Evolutionary conservation across 2,888 invertebrate genomes (phyloP).

Genomic region (Eulithis testata): DNA sequence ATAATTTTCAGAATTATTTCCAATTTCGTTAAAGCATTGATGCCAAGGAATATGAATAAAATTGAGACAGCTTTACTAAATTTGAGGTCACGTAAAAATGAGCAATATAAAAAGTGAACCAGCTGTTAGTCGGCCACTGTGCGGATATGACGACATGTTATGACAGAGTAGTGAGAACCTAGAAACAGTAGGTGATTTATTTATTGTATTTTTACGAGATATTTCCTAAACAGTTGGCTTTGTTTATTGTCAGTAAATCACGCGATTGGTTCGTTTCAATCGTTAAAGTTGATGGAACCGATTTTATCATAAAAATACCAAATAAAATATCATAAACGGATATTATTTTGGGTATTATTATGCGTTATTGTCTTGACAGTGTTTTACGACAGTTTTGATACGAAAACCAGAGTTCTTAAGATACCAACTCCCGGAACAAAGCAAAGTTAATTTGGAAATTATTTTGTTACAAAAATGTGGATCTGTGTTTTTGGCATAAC

Average conservation of each 20-base stretch:
- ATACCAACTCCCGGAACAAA: neutral
- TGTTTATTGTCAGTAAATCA: conserved; percentile 29
- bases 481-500: too few relatives aligned
- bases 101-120: neutral
- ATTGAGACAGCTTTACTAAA: too few relatives aligned
- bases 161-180: conserved; percentile 16
- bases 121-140: conserved; percentile 4
- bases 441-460: too few relatives aligned
- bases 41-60: too few relatives aligned
- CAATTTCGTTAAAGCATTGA: too few relatives aligned
- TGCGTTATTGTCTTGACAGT: conserved; percentile 4
- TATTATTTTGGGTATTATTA: conserved; percentile 3
- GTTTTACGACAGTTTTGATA: conserved; percentile 6
- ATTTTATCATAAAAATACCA: conserved; percentile 14
- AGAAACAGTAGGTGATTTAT: conserved; percentile 31
- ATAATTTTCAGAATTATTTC: too few relatives aligned
- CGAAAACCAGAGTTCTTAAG: neutral
- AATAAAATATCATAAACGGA: conserved; percentile 20
- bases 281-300: neutral
- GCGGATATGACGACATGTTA: conserved; percentile 8
- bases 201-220: conserved; percentile 29
- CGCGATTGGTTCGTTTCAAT: conserved; percentile 6
- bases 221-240: conserved; percentile 13
- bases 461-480: too few relatives aligned
- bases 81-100: too few relatives aligned